Evolutionary conservation across 2,888 invertebrate species (phyloP), one percentile per base, ranked within the genome.

Genomic region (Theretra japonica): DNA sequence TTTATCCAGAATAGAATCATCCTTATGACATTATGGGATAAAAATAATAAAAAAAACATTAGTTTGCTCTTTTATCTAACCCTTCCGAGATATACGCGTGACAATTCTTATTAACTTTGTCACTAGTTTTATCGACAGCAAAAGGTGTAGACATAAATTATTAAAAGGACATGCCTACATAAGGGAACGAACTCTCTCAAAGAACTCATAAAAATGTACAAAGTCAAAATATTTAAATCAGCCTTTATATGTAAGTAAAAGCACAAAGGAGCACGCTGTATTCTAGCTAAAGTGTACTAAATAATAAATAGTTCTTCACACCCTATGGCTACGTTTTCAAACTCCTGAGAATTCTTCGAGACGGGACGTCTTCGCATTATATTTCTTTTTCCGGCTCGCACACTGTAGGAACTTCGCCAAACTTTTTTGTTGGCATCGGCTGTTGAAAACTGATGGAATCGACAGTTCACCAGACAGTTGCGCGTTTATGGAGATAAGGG

Each of bases 291-390:
- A n/a, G 62, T 7, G 41, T 65, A 65, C 21, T 65, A 8, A 65
- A 41, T 41, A 23, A 41, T 65, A 65, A 41, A 41, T 41, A 41
- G 15, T 4, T 41, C 21, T 21, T 19, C 59, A 60, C 53, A 53
- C 53, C 53, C n/a, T n/a, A 60, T 30, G 59, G 28, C 19, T 19
- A n/a, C 17, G 59, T 25, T 25, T 60, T 1, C 41, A 41, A 62
- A 33, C 62, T 65, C 62, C 23, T 21, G 23, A 41, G n/a, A 65
- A 65, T 65, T 65, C 41, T 21, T 41, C 41, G 21, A 21, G 41
- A 41, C 41, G 21, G 17, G 41, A 41, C 23, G 15, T 65, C 41
- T 65, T 21, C 62, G 23, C 23, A 41, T 65, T 65, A 41, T 65
- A 41, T 21, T 21, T 65, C 17, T 15, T 41, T 65, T 65, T 6